phyloP scores from a whole-genome alignment of 2,797 vertebrate species.

The Holocentrus rufus region DNA sequence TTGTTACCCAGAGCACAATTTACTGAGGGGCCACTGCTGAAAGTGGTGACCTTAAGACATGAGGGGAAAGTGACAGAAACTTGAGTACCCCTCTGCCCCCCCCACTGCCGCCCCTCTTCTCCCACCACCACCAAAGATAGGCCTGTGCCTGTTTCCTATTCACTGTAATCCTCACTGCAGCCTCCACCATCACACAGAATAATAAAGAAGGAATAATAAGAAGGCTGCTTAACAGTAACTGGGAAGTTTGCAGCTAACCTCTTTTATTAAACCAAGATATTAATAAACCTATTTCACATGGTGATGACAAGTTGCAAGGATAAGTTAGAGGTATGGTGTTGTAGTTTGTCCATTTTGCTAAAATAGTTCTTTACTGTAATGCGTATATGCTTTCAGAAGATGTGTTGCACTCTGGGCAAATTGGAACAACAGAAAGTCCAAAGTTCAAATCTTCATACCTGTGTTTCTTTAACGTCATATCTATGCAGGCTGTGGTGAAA shows the following conservation, averaged over 20 bases:
- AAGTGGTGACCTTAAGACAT: slow-evolving; percentile 27
- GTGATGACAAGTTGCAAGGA: no score
- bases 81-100: background rate
- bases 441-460: background rate
- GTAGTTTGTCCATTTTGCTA: background rate
- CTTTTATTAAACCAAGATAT: no score
- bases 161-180: no score
- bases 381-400: background rate
- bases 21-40: slow-evolving; percentile 14
- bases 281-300: no score
- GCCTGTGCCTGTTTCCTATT: no score
- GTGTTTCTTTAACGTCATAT: background rate
- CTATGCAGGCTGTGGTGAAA: slow-evolving; percentile 14
- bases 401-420: slow-evolving; percentile 6
- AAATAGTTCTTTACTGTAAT: background rate
- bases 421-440: slow-evolving; percentile 9
- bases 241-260: no score
- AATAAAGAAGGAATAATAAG: no score
- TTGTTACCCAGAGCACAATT: slow-evolving; percentile 17
- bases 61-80: slow-evolving; percentile 6
- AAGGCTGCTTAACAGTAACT: no score
- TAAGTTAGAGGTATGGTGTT: no score
- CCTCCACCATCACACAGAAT: no score
- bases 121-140: no score
- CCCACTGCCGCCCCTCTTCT: background rate